Percentiles rank a stretch among this genome's conserved stretches.
These are phyloP conservation scores for Epizoanthus illoricatus DNA, from an alignment of 92 coral and sea anemone genomes.

Conservation along the genomic window DNA sequence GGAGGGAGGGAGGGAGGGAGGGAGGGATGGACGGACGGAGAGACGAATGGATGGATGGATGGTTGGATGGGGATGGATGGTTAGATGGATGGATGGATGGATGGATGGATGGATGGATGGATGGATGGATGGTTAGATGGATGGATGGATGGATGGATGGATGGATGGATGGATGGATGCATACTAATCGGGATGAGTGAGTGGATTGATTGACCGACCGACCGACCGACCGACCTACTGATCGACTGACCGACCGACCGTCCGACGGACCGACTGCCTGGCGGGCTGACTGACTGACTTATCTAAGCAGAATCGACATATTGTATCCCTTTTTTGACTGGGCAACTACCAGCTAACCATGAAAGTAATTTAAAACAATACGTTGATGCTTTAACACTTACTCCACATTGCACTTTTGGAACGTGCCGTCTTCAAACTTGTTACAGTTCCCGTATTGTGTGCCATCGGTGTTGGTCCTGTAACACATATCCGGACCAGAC, in stretches of 20 bases:
- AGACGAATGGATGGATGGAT: neutral
- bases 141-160: neutral
- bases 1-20: neutral
- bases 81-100: neutral
- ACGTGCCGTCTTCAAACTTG: conserved; percentile 22
- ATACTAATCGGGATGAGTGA: neutral
- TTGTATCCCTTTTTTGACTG: neutral
- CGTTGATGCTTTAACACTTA: neutral
- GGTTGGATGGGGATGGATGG: neutral
- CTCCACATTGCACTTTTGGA: conserved; percentile 18
- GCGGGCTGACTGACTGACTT: neutral
- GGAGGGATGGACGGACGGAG: neutral
- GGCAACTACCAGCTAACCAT: neutral
- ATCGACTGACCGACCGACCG: neutral
- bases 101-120: neutral
- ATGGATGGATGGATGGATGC: neutral
- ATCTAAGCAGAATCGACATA: neutral
- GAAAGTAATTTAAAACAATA: neutral
- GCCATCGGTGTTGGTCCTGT: conserved; percentile 3
- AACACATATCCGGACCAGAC: conserved; percentile 48
- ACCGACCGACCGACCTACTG: neutral
- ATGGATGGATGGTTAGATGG: neutral
- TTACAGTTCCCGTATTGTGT: conserved; percentile 14
- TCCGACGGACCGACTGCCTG: neutral
- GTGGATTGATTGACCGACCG: neutral